Percentiles rank a stretch among this genome's conserved stretches.
phyloP scores from a whole-genome alignment of 37 sponge, comb jelly and placozoan genomes.

The Diacarnus erythraeanus region DNA sequence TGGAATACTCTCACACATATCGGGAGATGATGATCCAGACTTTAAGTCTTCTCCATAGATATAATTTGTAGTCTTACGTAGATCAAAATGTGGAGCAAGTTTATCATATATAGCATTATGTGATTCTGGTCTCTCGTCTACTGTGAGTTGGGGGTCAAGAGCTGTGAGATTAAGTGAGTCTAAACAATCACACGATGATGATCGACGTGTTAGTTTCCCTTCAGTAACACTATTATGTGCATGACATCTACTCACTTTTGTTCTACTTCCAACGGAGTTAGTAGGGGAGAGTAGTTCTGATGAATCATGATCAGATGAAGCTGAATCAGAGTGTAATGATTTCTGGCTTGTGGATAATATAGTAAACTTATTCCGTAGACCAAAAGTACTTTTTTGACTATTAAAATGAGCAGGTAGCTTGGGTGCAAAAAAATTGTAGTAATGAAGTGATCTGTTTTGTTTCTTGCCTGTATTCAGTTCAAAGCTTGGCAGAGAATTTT shows the following conservation, averaged over 20 bases:
- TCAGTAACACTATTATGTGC: neutral
- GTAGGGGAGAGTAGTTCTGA: neutral
- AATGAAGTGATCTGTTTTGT: neutral
- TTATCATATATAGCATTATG: neutral
- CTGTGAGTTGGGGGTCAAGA: neutral
- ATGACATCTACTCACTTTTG: neutral
- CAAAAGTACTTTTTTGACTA: neutral
- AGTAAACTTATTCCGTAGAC: neutral
- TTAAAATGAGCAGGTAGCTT: constrained; percentile 18
- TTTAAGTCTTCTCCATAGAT: neutral
- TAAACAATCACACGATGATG: constrained; percentile 6
- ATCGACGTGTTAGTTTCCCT: neutral
- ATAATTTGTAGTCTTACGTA: no score
- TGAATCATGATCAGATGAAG: constrained; percentile 6
- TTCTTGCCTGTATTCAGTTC: constrained; percentile 14
- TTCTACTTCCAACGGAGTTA: neutral
- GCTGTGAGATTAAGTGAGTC: neutral
- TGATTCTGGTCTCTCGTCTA: neutral
- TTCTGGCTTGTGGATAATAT: neutral
- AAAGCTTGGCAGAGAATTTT: constrained; percentile 12
- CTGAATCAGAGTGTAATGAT: neutral
- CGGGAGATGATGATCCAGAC: constrained; percentile 37
- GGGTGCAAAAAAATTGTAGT: constrained; percentile 40
- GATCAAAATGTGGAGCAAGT: neutral
- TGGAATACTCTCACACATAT: neutral